Evolutionary conservation across 2,113 vertebrate species (phyloP), one percentile per base, ranked within the genome.

Genomic region (Lepus americanus): DNA sequence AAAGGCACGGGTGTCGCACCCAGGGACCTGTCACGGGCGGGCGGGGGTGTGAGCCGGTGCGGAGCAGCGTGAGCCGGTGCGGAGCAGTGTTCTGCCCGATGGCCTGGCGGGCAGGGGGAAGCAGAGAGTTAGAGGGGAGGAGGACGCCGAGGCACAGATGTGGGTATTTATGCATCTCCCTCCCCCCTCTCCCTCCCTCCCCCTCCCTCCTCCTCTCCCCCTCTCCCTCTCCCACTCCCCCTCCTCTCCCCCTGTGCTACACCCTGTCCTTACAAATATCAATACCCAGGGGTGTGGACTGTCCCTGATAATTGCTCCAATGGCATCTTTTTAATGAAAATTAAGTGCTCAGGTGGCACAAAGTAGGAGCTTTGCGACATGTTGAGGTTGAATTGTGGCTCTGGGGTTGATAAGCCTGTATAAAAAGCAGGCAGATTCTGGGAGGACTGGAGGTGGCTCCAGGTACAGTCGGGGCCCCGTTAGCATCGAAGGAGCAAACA

Each of bases 281-380:
- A 97, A 90, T 67, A 84, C 86, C 59, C 1, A 4, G 0, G 20
- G 33, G 79, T 85, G 97, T 0, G 0, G 64, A 64, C 94, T 13
- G 97, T 97, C 98, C 98, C 98, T 97, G 97, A 81, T 80, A 96
- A 98, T 87, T 82, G 84, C 97, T 97, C 6, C 98, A 97, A 97
- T 96, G 98, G 98, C 98, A 92, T 96, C 96, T 98, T 98, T 98
- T 98, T 98, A 98, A 98, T 98, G 98, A 98, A 98, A 98, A 98
- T 98, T 87, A 98, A 98, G 97, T 97, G 97, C 97, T 97, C 97
- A 94, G 61, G 94, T 91, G 89, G 97, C 94, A 96, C 96, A 95
- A 94, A 97, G 95, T 44, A 95, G 97, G 89, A 83, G 96, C 98
- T 97, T 96, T 20, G 17, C 74, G 97, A 97, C 98, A 97, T 74